A percentile compares a stretch with the other conserved stretches of the same genome.
phyloP scores from a whole-genome alignment of 2,888 invertebrate genomes.

The Andrena minutula region DNA sequence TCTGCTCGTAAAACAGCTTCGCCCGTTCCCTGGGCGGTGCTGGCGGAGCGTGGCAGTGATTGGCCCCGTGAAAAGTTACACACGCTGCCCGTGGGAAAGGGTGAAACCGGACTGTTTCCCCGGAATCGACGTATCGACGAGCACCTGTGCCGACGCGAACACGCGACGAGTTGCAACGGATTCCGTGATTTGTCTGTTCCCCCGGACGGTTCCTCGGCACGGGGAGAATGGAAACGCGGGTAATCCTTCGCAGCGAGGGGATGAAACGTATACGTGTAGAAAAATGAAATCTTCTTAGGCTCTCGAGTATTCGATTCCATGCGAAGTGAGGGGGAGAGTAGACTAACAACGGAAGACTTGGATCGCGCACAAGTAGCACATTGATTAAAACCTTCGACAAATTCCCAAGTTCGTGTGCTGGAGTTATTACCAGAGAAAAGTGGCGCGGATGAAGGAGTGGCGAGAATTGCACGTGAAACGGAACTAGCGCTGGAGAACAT shows the following conservation, averaged over 20 bases:
- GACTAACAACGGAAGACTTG: not conserved
- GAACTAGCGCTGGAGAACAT: too few species aligned
- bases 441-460: not conserved
- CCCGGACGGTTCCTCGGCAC: not conserved
- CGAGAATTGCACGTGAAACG: not conserved
- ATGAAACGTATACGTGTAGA: not conserved
- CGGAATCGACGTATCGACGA: constrained; percentile 33
- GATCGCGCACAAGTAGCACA: not conserved
- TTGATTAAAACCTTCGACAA: too few species aligned
- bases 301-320: not conserved
- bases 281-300: constrained; percentile 26
- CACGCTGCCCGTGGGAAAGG: not conserved
- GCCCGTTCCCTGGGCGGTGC: constrained; percentile 54
- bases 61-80: not conserved
- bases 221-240: not conserved
- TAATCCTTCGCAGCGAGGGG: constrained; percentile 25
- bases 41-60: not conserved
- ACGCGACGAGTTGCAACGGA: constrained; percentile 32
- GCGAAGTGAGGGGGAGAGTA: not conserved
- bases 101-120: constrained; percentile 1
- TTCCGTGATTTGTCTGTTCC: constrained; percentile 17
- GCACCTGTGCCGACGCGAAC: constrained; percentile 33
- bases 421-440: not conserved
- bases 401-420: not conserved
- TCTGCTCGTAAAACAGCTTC: constrained; percentile 73